Base-by-base conservation (phyloP, 2,797 vertebrate species). In the Poeciliopsis turneri region DNA sequence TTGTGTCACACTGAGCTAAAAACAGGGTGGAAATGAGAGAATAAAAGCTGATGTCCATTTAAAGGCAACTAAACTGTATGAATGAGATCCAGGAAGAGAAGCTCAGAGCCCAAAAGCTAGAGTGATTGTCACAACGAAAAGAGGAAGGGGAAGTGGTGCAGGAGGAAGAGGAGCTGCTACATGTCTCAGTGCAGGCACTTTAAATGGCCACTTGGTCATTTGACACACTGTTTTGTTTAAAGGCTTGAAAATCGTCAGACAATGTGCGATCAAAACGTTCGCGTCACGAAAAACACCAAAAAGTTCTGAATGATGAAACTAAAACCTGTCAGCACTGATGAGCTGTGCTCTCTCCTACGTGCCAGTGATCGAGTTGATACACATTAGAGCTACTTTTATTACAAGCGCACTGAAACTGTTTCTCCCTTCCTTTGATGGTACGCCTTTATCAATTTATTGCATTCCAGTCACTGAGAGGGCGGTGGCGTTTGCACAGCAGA, bases 131-230 rank as follows among this genome's bases (percentile, higher is more conserved):
- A 51, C 77, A 87, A 78, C 55, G 25, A 39, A 82, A 81, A 74
- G 75, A 87, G 87, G 87, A 91, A 90, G 80, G 36, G 91, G 90
- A 94, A 93, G 90, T 90, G 85, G 84, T 81, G n/a, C 66, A 84
- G 79, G 68, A 89, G 81, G 87, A 90, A 90, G 88, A 90, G 75
- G 71, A 78, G 66, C 74, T 70, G 78, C 81, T 78, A 80, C 70
- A 71, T 84, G 80, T 84, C 23, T 86, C 33, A 55, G 77, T 45
- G 23, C n/a, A 66, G 47, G 2, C 80, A 39, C 72, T 86, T 88
- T 81, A 86, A 89, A 88, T 71, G 79, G 70, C n/a, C n/a, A 0
- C n/a, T 23, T 36, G 2, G 30, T 13, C 39, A 30, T 69, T 83
- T 49, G 47, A 77, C 2, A 0, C 36, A 45, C 13, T 28, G 41